Percentiles rank a stretch among this genome's conserved stretches.
These are phyloP conservation scores for Andrena bicolor DNA, from an alignment of 2,888 invertebrate genomes.

Conservation along the genomic window DNA sequence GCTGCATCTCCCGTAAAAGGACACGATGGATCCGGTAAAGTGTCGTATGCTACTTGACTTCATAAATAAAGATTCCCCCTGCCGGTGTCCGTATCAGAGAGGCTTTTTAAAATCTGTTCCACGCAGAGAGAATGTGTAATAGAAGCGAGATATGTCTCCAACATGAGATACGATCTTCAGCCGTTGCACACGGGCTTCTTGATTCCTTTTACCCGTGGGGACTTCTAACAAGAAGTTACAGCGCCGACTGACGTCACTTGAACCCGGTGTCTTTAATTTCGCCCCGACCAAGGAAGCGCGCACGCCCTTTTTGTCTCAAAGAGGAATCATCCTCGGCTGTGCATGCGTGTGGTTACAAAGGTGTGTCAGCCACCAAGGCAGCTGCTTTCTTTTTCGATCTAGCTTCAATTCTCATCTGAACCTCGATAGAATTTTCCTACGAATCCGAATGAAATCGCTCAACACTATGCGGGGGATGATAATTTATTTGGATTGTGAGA, in stretches of 20 bases:
- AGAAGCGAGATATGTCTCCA: conserved; percentile 53
- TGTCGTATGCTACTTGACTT: conserved; percentile 71
- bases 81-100: conserved; percentile 66
- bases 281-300: not conserved
- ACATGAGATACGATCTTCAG: conserved; percentile 47
- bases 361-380: not conserved
- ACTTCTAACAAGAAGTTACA: conserved; percentile 20
- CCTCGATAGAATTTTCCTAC: too few relatives aligned
- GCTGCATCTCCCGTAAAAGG: conserved; percentile 50
- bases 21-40: conserved; percentile 66
- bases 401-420: too few relatives aligned
- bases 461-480: too few relatives aligned
- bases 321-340: not conserved
- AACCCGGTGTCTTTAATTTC: conserved; percentile 34
- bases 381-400: too few relatives aligned
- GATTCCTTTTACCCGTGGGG: conserved; percentile 46
- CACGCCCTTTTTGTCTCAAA: not conserved
- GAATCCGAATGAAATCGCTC: too few relatives aligned
- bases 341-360: not conserved
- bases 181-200: conserved; percentile 13
- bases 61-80: conserved; percentile 79
- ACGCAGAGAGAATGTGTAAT: conserved; percentile 78
- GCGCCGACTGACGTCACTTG: conserved; percentile 12
- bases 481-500: too few relatives aligned
- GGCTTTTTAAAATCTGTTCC: conserved; percentile 76